Evolutionary conservation across 2,113 vertebrate genomes (phyloP).

Genomic region (Eulemur rufifrons): DNA sequence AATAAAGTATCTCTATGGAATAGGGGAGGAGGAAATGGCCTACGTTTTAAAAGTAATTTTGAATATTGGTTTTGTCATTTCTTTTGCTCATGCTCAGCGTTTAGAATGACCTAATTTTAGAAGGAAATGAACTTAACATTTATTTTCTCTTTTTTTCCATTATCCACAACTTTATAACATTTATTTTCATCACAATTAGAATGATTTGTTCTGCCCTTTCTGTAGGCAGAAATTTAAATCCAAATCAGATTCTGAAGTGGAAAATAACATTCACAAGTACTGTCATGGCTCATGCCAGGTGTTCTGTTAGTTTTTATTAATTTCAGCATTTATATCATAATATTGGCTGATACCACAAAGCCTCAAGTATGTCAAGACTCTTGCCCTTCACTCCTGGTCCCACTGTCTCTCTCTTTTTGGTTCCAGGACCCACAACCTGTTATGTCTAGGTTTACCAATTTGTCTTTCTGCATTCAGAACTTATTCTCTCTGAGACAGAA

Average conservation of each 20-base stretch:
- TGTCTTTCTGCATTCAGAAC: not conserved
- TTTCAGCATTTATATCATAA: not conserved
- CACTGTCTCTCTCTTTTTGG: not conserved
- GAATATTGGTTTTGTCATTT: constrained; percentile 35
- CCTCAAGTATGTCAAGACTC: not conserved
- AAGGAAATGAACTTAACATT: constrained; percentile 51
- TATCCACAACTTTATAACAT: not conserved
- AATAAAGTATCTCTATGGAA: not conserved
- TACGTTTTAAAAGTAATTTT: constrained; percentile 1
- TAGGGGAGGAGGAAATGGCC: not conserved
- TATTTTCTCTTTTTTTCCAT: not conserved
- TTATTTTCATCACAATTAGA: constrained; percentile 57
- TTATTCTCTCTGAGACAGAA: constrained; percentile 2
- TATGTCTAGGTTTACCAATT: not conserved
- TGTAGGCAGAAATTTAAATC: constrained; percentile 41
- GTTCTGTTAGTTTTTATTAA: constrained; percentile 2
- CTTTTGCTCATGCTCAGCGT: constrained; percentile 12
- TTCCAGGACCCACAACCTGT: not conserved
- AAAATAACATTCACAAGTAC: constrained; percentile 49
- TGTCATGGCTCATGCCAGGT: constrained; percentile 44
- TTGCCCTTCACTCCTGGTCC: not conserved
- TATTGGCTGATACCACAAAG: not conserved
- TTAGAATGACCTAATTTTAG: constrained; percentile 53
- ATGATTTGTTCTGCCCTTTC: constrained; percentile 56
- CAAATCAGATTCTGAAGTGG: constrained; percentile 60